Evolutionary conservation across 1,140 invertebrate genomes (phyloP), one percentile per base, ranked within the genome.

Genomic region (Ceratitis capitata): DNA sequence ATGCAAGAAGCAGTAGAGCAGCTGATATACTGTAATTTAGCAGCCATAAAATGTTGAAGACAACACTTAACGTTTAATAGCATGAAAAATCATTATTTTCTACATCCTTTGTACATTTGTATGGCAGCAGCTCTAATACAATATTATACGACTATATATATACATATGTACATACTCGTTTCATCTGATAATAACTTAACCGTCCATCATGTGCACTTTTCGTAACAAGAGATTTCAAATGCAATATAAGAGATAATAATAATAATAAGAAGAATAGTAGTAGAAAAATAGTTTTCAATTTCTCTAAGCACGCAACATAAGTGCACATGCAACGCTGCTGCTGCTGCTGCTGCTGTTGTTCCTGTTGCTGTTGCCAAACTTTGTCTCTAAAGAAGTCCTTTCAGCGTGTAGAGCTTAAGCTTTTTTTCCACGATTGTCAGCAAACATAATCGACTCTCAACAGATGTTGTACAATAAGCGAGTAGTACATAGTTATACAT

Each of bases 381-480:
- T 69, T 69, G 19, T 32, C 7, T 39, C 19, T 39, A 69, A 69
- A 69, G 69, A 23, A 45, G 39, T 45, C 7, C 69, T 45, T 74
- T 45, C 69, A 78, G 45, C 45, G n/a, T 78, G n/a, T 78, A 10
- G n/a, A n/a, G n/a, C 69, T 42, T 78, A 23, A 45, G n/a, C 19
- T 23, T 47, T 78, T 26, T 42, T 78, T 23, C 23, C 29, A 12
- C 35, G 69, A 26, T 45, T 78, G 69, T 78, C 19, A 78, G 69
- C 42, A 78, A 78, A 78, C 69, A 78, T 47, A 78, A 78, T 78
- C 39, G 69, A 78, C 39, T 78, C 69, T 12, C 19, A 78, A 78
- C 69, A 78, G 69, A 35, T 78, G 69, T 45, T 32, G 69, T n/a
- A n/a, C n/a, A n/a, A n/a, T n/a, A n/a, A n/a, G n/a, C n/a, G n/a